Evolutionary conservation across 64 coral and sea anemone species (phyloP), one percentile per base, ranked within the genome.

Genomic region (Actinia tenebrosa): DNA sequence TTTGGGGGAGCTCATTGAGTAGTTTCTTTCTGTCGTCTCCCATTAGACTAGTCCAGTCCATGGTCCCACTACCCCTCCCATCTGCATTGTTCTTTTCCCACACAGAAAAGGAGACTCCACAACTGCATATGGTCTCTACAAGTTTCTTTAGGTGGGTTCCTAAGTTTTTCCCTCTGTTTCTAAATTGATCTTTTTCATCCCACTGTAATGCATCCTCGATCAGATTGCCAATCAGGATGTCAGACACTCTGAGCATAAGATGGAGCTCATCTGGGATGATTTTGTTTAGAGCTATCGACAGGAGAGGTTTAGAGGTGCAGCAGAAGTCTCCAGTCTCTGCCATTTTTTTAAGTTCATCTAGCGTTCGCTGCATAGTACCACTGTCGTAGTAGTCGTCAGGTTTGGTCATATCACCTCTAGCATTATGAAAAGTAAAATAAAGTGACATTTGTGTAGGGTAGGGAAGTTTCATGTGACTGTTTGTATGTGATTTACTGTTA

Each of bases 61-160:
- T 59, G 45, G 42, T 91, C 8, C 71, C 93, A 50, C 64, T 80
- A 14, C 89, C 89, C 79, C 81, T 91, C 10, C 89, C 93, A 81
- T 91, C 86, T 88, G 82, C 89, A 95, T 95, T 88, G 50, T 68
- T 81, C 37, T 95, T 95, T 77, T 86, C 94, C 94, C 90, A 92
- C 18, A 92, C 80, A 86, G n/a, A 55, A 37, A 37, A 37, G 17
- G 89, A 84, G 2, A 89, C 77, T 20, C 89, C 92, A 90, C 92
- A 94, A 9, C 87, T 91, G n/a, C 90, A 89, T 17, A 92, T 92
- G 50, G 88, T 27, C 47, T 89, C 19, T 45, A 75, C 20, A 5
- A 89, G 80, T 17, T 81, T 87, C 2, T 60, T 53, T 0, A 95
- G 80, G 27, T 89, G 86, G 2, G 60, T 18, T 4, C 86, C 44